Percentiles rank a stretch among this genome's conserved stretches.
Conservation (phyloP, 1,140 invertebrate species). For the Drosophila nigrodunni region DNA sequence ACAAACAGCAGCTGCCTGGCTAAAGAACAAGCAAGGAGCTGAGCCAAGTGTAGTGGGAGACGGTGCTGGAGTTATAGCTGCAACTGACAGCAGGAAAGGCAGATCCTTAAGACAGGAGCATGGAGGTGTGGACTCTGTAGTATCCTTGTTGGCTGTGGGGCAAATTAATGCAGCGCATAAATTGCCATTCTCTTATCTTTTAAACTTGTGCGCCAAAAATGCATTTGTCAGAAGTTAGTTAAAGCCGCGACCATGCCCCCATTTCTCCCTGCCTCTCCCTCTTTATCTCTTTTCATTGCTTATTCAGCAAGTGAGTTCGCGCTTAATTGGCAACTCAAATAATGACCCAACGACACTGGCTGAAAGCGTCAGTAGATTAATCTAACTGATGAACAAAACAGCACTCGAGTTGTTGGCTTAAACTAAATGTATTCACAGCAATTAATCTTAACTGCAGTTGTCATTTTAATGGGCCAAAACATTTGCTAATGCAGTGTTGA, state of each 20-base stretch:
- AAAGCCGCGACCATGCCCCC: not conserved
- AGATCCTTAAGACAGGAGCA: conserved; percentile 3
- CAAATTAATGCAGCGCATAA: conserved; percentile 56
- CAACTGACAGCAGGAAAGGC: conserved; percentile 27
- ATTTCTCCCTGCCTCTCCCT: too few relatives aligned
- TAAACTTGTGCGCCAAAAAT: conserved; percentile 44
- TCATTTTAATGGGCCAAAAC: not conserved
- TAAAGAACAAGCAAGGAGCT: conserved; percentile 10
- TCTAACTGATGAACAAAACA: not conserved
- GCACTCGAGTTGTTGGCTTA: not conserved
- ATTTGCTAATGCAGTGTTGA: not conserved
- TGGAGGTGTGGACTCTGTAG: conserved; percentile 14
- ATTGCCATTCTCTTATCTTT: conserved; percentile 48
- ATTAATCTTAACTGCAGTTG: not conserved
- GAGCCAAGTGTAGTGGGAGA: not conserved
- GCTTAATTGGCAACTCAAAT: conserved; percentile 38
- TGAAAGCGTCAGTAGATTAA: conserved; percentile 5
- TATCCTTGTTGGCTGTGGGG: conserved; percentile 11
- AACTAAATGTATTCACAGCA: not conserved
- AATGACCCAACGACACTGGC: conserved; percentile 6
- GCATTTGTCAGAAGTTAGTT: conserved; percentile 49
- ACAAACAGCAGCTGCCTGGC: conserved; percentile 63
- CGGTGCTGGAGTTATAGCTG: conserved; percentile 1
- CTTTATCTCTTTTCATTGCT: not conserved
- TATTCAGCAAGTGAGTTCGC: not conserved